Base-by-base conservation (phyloP, 2,113 vertebrate genomes). In the Actenoides lindsayi region DNA sequence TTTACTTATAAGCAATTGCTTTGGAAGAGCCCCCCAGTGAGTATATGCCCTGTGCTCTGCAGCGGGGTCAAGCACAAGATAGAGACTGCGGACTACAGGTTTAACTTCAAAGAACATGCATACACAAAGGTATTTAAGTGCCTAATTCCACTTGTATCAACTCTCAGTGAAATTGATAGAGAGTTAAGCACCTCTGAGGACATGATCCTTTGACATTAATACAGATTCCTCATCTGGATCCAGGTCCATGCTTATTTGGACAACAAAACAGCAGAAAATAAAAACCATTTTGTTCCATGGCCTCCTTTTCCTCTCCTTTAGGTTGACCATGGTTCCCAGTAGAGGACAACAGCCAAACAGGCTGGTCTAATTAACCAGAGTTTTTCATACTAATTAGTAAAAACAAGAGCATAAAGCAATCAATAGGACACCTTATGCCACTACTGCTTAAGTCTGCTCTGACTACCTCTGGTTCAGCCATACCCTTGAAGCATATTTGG, bases 361-460 rank as follows among this genome's bases (percentile, higher is more conserved):
- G 54, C 71, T 91, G 63, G 48, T 70, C 63, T 94, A 94, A 96
- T 94, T 94, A 96, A 90, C 67, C 6, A 21, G 48, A 82, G 57
- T 62, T 91, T 95, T 93, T 84, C 27, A 42, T 62, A 82, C 69
- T 91, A 94, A 94, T 95, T 96, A 95, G 75, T 77, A 94, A 92
- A 73, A 94, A 96, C 89, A 91, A 41, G 62, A 91, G 50, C 77
- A 89, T 59, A 93, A 87, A 93, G 62, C 62, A 94, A 92, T 93
- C 96, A 94, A 96, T 89, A 95, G 81, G 92, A 94, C 95, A 89
- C 62, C 37, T 93, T 70, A 87, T 53, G 77, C 73, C 53, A 68
- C 62, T 89, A 84, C 48, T 84, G 35, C 64, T 93, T 75, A 91
- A 75, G 81, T 76, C 74, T 89, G 65, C 87, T 87, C 94, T 91